Base-by-base conservation (phyloP, 2,888 invertebrate genomes). In the Eilema griseolum region DNA sequence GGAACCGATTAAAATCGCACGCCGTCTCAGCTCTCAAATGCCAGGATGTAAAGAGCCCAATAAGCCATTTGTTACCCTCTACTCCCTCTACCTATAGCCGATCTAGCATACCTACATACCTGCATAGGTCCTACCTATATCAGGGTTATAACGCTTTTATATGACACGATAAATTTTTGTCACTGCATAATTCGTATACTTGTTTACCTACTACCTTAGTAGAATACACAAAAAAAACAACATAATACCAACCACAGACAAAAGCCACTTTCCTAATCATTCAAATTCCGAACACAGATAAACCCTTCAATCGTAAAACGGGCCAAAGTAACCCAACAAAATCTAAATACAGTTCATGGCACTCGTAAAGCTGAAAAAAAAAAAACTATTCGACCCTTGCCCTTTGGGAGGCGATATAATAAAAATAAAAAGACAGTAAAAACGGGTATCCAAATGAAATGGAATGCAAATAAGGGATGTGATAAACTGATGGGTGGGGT, bases 381-480 rank as follows among this genome's bases (percentile, higher is more conserved):
- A 86, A 85, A 86, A 89, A 90, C 88, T 85, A 82, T 82, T 80
- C 83, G 88, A 88, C 89, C 88, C 88, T 85, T 84, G 77, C 79
- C 73, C 85, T 86, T 84, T 80, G 78, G 75, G 74, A 74, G 83
- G 82, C 84, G 80, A 86, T 87, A 90, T 89, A 81, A 83, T 83
- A 81, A 91, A 91, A 91, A 92, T 89, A 92, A 92, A 91, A 92
- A 91, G 74, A 81, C 83, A 78, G 79, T 81, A 92, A 93, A 93
- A 90, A 88, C 83, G 87, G 73, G 67, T 73, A 73, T 31, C 82
- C 87, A 90, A 92, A 93, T 93, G 91, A 93, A 92, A 93, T 93
- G 93, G 92, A 92, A 93, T 93, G 93, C 92, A 93, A 93, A 93
- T 93, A 91, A 87, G 79, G 84, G 85, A 88, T 86, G 87, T 87